Evolutionary conservation across 2,888 invertebrate genomes (phyloP).

Genomic region (Macaria notata): DNA sequence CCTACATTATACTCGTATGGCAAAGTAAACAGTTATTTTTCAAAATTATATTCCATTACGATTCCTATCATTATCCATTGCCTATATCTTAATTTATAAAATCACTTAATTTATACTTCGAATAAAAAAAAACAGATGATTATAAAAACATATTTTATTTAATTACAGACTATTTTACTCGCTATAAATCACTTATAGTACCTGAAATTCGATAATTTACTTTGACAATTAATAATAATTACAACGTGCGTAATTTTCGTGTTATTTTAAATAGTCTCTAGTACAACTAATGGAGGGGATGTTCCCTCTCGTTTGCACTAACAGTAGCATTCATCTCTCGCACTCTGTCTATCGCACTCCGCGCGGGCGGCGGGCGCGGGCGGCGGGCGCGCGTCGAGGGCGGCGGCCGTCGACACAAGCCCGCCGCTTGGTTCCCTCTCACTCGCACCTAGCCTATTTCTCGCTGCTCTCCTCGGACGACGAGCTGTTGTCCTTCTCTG

Average conservation of each 20-base stretch:
- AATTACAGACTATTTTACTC: constrained; percentile 16
- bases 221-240: constrained; percentile 74
- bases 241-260: constrained; percentile 73
- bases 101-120: too few relatives aligned
- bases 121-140: constrained; percentile 6
- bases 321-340: constrained; percentile 40
- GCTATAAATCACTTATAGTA: constrained; percentile 71
- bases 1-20: too few relatives aligned
- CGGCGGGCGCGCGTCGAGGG: constrained; percentile 79
- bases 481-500: constrained; percentile 40
- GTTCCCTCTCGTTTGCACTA: constrained; percentile 48
- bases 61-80: too few relatives aligned
- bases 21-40: too few relatives aligned
- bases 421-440: constrained; percentile 59
- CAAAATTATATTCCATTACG: too few relatives aligned
- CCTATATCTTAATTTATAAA: too few relatives aligned
- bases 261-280: constrained; percentile 79
- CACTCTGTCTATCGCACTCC: constrained; percentile 44
- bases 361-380: constrained; percentile 41
- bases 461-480: constrained; percentile 53
- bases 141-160: constrained; percentile 64
- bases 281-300: constrained; percentile 58
- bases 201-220: constrained; percentile 80
- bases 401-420: constrained; percentile 78
- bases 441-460: constrained; percentile 59